Percentiles rank a stretch among this genome's conserved stretches.
Conservation (phyloP, 2,888 invertebrate genomes). For the Drosophila kuntzei region DNA sequence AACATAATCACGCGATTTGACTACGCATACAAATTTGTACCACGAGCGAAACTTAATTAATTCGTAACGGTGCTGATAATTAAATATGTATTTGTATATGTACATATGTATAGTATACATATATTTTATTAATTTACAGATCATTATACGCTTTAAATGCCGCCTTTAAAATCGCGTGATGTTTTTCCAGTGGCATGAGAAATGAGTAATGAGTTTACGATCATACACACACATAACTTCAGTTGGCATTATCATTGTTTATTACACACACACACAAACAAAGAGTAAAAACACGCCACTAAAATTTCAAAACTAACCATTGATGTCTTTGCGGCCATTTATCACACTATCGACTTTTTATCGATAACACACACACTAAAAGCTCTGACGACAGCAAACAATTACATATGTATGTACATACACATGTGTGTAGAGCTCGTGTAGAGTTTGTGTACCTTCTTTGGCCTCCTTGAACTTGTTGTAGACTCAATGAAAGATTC, state of each 20-base stretch:
- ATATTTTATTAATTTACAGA: slow-evolving; percentile 45
- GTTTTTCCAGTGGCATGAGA: slow-evolving; percentile 55
- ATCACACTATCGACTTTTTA: slow-evolving; percentile 46
- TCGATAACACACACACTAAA: slow-evolving; percentile 42
- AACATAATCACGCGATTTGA: slow-evolving; percentile 21
- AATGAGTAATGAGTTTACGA: slow-evolving; percentile 44
- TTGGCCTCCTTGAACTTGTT: slow-evolving; percentile 41
- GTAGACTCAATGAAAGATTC: slow-evolving; percentile 8
- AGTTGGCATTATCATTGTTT: slow-evolving; percentile 43
- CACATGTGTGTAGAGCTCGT: neutral
- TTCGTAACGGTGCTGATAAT: slow-evolving; percentile 34
- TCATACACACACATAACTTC: slow-evolving; percentile 13
- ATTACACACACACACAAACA: slow-evolving; percentile 24
- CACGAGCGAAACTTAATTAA: slow-evolving; percentile 26
- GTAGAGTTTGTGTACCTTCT: slow-evolving; percentile 26
- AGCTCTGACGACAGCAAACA: neutral
- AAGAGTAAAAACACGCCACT: slow-evolving; percentile 62
- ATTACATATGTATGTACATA: neutral
- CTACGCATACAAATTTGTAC: slow-evolving; percentile 1
- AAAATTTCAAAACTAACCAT: slow-evolving; percentile 26
- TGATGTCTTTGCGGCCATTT: slow-evolving; percentile 27
- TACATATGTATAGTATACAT: no score
- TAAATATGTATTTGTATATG: slow-evolving; percentile 12
- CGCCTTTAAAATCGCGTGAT: slow-evolving; percentile 65
- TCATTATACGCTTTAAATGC: slow-evolving; percentile 32